Evolutionary conservation across 2,797 vertebrate species (phyloP).

Genomic region (Menidia menidia): DNA sequence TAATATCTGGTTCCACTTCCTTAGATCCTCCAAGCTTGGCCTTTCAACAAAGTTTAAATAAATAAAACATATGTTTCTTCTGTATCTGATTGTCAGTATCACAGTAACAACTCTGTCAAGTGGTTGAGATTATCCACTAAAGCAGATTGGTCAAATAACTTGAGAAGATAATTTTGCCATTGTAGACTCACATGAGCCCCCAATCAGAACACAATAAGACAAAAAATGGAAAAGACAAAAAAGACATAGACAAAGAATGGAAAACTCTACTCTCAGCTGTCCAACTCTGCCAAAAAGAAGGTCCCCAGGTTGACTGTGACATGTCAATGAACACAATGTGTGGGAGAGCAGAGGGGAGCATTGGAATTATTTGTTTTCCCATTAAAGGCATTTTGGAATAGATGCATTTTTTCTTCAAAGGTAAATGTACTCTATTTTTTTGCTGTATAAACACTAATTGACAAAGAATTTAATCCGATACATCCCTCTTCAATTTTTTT

Average conservation of each 20-base stretch:
- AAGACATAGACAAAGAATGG: constrained; percentile 14
- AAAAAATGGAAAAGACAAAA: constrained; percentile 52
- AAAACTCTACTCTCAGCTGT: constrained; percentile 88
- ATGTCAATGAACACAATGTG: constrained; percentile 82
- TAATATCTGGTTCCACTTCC: constrained; percentile 58
- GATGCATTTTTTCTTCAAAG: too few species aligned
- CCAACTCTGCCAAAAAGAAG: constrained; percentile 84
- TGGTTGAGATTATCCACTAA: constrained; percentile 44
- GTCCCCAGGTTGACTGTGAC: constrained; percentile 82
- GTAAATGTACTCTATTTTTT: too few species aligned
- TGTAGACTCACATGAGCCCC: constrained; percentile 90
- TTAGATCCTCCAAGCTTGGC: constrained; percentile 41
- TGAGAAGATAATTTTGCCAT: constrained; percentile 79
- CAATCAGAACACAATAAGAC: constrained; percentile 93
- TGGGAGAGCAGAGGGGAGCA: constrained; percentile 32
- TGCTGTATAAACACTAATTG: background rate
- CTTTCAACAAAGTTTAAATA: constrained; percentile 48
- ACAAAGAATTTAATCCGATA: background rate
- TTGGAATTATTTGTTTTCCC: constrained; percentile 14
- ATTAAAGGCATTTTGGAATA: too few species aligned
- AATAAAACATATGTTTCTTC: constrained; percentile 14
- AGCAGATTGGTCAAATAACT: constrained; percentile 82
- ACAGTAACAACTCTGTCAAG: constrained; percentile 56
- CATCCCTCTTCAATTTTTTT: background rate
- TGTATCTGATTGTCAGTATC: constrained; percentile 50